Conservation (phyloP, 2,888 invertebrate genomes). For the Pantelozetes paolii region DNA sequence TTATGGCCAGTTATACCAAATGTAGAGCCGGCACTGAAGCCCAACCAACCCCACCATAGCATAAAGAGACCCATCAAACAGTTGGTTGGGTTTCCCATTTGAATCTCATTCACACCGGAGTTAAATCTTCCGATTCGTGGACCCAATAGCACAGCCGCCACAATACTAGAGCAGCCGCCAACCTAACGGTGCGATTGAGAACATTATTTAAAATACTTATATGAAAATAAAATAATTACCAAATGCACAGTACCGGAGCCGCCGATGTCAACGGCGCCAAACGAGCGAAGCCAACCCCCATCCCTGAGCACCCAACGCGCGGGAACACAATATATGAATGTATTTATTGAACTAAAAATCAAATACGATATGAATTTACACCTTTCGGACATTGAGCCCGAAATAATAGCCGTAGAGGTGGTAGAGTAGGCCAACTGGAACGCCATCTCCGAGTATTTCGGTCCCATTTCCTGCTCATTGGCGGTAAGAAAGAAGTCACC, state of each 20-base stretch:
- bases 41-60: slow-evolving; percentile 95
- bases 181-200: slow-evolving; percentile 66
- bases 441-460: slow-evolving; percentile 51
- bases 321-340: slow-evolving; percentile 82
- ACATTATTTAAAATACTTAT: not conserved
- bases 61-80: slow-evolving; percentile 87
- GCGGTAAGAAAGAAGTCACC: slow-evolving; percentile 54
- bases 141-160: slow-evolving; percentile 82
- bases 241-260: slow-evolving; percentile 84
- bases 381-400: slow-evolving; percentile 92
- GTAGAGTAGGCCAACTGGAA: slow-evolving; percentile 70
- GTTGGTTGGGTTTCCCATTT: slow-evolving; percentile 81
- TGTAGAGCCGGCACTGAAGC: slow-evolving; percentile 79
- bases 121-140: slow-evolving; percentile 72
- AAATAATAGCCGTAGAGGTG: slow-evolving; percentile 83
- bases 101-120: slow-evolving; percentile 65
- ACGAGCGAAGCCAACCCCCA: slow-evolving; percentile 48
- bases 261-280: slow-evolving; percentile 84
- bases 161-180: slow-evolving; percentile 71
- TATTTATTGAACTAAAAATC: slow-evolving; percentile 81
- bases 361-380: slow-evolving; percentile 73
- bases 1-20: slow-evolving; percentile 70
- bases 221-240: slow-evolving; percentile 50
- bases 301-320: slow-evolving; percentile 57
- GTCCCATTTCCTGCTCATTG: slow-evolving; percentile 50